phyloP scores from a whole-genome alignment of 2,888 invertebrate species.

The Cataglyphis cursor region DNA sequence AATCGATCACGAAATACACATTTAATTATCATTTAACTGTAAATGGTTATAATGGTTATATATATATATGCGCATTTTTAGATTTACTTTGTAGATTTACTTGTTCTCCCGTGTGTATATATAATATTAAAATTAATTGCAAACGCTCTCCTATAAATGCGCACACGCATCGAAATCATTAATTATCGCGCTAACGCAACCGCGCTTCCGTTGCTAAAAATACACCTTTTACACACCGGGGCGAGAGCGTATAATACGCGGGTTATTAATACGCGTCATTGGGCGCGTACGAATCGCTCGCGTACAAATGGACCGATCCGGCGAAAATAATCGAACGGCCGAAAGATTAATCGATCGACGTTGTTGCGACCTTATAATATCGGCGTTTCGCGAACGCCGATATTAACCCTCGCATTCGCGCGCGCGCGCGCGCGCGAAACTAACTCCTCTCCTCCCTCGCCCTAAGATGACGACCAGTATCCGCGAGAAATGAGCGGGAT shows the following conservation, averaged over 20 bases:
- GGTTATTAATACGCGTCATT: constrained; percentile 47
- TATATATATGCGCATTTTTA: background rate
- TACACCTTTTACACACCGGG: background rate
- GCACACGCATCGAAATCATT: constrained; percentile 21
- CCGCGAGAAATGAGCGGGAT: constrained; percentile 66
- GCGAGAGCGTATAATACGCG: constrained; percentile 19
- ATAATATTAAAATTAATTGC: constrained; percentile 25
- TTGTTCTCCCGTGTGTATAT: background rate
- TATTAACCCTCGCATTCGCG: constrained; percentile 31
- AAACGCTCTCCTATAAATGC: constrained; percentile 13
- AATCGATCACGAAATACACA: background rate
- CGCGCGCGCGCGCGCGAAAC: background rate
- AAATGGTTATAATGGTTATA: too few relatives aligned
- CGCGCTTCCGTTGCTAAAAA: constrained; percentile 21
- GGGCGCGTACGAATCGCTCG: constrained; percentile 31
- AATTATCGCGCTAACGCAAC: constrained; percentile 32
- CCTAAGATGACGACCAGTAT: constrained; percentile 53
- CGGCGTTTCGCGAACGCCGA: constrained; percentile 42
- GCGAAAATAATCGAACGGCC: constrained; percentile 43
- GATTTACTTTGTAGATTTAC: background rate
- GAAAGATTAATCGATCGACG: constrained; percentile 39
- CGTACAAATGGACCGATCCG: constrained; percentile 35
- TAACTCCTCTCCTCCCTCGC: background rate
- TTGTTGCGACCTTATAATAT: constrained; percentile 2
- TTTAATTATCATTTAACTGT: constrained; percentile 7